Percentiles rank a stretch among this genome's conserved stretches.
Evolutionary conservation across 2,113 vertebrate species (phyloP).

Genomic region (Sclerurus mexicanus): DNA sequence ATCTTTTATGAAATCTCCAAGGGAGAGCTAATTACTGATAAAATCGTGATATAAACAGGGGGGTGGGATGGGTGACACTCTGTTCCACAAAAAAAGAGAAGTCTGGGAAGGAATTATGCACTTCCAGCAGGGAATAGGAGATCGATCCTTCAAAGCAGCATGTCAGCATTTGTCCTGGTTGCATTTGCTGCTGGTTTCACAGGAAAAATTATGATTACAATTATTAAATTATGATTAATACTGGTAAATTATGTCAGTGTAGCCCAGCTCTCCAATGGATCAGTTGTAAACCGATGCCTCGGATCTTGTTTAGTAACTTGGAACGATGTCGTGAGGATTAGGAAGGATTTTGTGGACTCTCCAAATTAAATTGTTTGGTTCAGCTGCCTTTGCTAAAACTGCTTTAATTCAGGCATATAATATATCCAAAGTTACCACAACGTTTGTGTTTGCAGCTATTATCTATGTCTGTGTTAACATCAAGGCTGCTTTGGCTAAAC

Average conservation of each 20-base stretch:
- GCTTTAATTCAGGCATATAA: neutral
- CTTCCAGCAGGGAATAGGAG: neutral
- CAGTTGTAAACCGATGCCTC: rapidly evolving
- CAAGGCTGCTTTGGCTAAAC: neutral
- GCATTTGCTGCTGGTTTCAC: neutral
- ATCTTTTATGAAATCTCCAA: neutral
- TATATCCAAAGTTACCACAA: neutral
- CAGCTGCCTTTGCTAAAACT: neutral
- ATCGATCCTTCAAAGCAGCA: neutral
- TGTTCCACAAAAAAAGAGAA: neutral
- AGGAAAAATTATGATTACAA: neutral
- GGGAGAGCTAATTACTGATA: slow-evolving; percentile 48
- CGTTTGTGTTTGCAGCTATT: neutral
- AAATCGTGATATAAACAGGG: slow-evolving; percentile 48
- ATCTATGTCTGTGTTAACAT: neutral
- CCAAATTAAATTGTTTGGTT: neutral
- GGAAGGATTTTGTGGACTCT: neutral
- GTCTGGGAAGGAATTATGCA: neutral
- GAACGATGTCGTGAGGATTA: neutral
- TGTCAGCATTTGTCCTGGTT: neutral
- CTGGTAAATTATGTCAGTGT: neutral
- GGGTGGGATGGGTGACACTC: neutral
- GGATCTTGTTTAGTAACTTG: neutral
- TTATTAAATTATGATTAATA: neutral
- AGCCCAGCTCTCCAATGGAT: neutral